phyloP scores from a whole-genome alignment of 2,797 vertebrate genomes.

The Myripristis jacobus region DNA sequence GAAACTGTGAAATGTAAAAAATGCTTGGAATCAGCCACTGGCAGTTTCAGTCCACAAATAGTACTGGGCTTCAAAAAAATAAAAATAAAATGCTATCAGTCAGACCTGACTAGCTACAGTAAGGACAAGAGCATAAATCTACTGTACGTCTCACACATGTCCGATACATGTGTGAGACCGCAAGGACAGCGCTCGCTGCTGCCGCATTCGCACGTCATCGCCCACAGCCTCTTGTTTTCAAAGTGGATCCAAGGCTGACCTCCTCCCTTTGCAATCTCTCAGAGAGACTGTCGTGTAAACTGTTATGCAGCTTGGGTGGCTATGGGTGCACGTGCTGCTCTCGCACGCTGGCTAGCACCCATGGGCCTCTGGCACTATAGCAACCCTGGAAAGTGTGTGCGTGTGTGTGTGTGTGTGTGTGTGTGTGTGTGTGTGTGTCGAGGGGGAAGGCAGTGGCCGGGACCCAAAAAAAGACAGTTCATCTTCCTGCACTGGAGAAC shows the following conservation, averaged over 20 bases:
- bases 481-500: conserved; percentile 3
- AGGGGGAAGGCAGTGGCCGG: conserved; percentile 22
- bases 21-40: too few relatives aligned
- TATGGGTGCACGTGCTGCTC: conserved; percentile 53
- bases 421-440: conserved; percentile 7
- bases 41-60: not conserved
- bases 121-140: conserved; percentile 29
- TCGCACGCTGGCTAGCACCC: conserved; percentile 41
- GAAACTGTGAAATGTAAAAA: not conserved
- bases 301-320: conserved; percentile 25
- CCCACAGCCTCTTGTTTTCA: conserved; percentile 46
- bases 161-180: conserved; percentile 34
- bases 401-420: too few relatives aligned
- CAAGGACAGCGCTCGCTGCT: conserved; percentile 32
- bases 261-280: conserved; percentile 32
- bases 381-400: conserved; percentile 36
- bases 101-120: not conserved
- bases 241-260: conserved; percentile 44
- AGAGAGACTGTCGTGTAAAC: conserved; percentile 56
- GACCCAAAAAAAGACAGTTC: conserved; percentile 13
- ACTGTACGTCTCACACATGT: conserved; percentile 11
- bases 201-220: conserved; percentile 40
- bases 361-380: conserved; percentile 48
- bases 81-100: conserved; percentile 16
- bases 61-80: not conserved